Evolutionary conservation across 2,113 vertebrate genomes (phyloP).

Genomic region (Hypocryptadius cinnamomeus): DNA sequence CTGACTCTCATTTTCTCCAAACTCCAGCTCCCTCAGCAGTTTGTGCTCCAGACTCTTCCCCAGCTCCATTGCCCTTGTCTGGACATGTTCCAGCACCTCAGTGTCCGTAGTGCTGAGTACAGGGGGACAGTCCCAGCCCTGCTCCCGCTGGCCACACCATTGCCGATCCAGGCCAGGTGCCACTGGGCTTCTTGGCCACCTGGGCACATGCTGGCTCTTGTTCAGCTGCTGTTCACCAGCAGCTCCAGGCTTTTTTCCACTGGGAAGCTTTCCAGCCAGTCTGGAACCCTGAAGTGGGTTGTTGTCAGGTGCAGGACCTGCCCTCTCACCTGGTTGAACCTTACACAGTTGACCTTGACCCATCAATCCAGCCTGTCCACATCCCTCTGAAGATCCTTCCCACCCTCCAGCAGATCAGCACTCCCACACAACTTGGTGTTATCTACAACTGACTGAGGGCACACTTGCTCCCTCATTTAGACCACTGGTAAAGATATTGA

Average conservation of each 20-base stretch:
- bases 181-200: background rate
- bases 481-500: too few species aligned
- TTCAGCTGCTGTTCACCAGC: too few species aligned
- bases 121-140: background rate
- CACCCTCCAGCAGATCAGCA: background rate
- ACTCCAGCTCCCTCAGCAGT: background rate
- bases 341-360: background rate
- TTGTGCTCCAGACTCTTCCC: background rate
- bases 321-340: too few species aligned
- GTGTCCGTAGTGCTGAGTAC: fast-evolving
- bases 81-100: background rate
- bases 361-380: background rate
- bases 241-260: background rate
- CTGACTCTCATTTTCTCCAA: background rate
- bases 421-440: background rate
- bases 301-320: background rate
- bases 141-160: background rate
- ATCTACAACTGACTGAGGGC: background rate
- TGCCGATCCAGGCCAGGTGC: too few species aligned
- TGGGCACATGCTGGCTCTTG: background rate
- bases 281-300: background rate
- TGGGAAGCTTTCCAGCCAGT: background rate
- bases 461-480: fast-evolving
- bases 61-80: background rate
- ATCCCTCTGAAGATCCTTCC: background rate